Conservation (phyloP, 2,888 invertebrate species). For the Abrostola triplasia region DNA sequence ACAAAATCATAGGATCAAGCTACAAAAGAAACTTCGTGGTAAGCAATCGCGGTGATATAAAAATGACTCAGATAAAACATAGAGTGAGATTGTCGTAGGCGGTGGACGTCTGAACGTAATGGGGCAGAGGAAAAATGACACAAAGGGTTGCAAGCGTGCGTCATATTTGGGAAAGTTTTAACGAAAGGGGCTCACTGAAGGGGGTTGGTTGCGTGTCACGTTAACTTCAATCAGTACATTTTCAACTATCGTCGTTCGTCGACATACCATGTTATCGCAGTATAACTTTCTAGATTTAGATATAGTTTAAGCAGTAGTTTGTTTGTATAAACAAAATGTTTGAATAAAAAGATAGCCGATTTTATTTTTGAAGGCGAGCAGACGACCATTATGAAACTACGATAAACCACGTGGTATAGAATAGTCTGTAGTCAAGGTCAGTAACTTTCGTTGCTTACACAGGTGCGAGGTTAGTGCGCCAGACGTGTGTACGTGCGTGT, state of each 20-base stretch:
- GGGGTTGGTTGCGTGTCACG: constrained; percentile 73
- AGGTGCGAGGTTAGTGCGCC: constrained; percentile 61
- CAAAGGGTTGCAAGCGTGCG: constrained; percentile 80
- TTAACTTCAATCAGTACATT: constrained; percentile 76
- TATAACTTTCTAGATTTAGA: neutral
- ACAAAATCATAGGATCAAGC: constrained; percentile 73
- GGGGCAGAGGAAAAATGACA: constrained; percentile 73
- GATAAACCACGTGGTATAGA: constrained; percentile 46
- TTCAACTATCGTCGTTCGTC: constrained; percentile 73
- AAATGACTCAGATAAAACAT: constrained; percentile 67
- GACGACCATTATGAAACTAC: constrained; percentile 21
- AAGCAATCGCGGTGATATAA: constrained; percentile 55
- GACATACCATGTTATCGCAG: too few species aligned
- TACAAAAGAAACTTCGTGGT: constrained; percentile 65
- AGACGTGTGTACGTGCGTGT: constrained; percentile 44
- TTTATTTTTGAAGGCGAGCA: constrained; percentile 11
- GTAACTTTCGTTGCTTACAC: constrained; percentile 65
- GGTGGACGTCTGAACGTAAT: constrained; percentile 66
- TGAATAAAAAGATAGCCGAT: too few species aligned
- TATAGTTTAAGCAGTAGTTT: too few species aligned
- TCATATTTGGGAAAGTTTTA: constrained; percentile 83
- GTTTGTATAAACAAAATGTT: too few species aligned
- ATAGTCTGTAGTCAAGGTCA: constrained; percentile 64
- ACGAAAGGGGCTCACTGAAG: constrained; percentile 75
- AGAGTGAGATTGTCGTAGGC: constrained; percentile 70